These are phyloP conservation scores for Haliclystus octoradiatus DNA, from an alignment of 30 jellyfish, hydroid and myxozoan genomes.

Conservation along the genomic window DNA sequence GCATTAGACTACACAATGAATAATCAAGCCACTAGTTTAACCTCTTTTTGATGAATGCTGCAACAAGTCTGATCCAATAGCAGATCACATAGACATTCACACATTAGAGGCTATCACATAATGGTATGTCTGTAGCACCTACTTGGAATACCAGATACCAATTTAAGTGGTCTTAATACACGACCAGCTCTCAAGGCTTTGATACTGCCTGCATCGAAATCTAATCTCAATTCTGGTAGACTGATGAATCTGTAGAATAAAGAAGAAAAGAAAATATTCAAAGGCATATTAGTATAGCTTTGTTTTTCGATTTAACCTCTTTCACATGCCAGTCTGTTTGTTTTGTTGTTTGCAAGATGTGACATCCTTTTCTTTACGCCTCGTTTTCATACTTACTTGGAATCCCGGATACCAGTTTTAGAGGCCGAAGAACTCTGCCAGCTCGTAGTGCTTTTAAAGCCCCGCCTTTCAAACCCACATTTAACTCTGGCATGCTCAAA, in stretches of 20 bases:
- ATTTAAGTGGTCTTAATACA: slow-evolving; percentile 91
- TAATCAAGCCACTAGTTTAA: no score
- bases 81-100: no score
- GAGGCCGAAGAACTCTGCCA: slow-evolving; percentile 95
- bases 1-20: no score
- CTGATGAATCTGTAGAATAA: slow-evolving; percentile 40
- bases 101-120: no score
- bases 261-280: slow-evolving; percentile 26
- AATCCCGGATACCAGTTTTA: slow-evolving; percentile 94
- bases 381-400: slow-evolving; percentile 87
- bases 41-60: no score
- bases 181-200: slow-evolving; percentile 99
- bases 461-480: slow-evolving; percentile 74
- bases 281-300: background rate
- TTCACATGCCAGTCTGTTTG: no score
- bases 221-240: slow-evolving; percentile 74
- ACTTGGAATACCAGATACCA: slow-evolving; percentile 99
- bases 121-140: no score
- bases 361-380: no score
- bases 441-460: slow-evolving; percentile 95
- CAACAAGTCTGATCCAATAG: no score
- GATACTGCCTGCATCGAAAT: slow-evolving; percentile 82
- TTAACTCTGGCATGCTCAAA: slow-evolving; percentile 89
- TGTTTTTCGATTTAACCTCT: no score
- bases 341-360: no score